A percentile compares a stretch with the other conserved stretches of the same genome.
Evolutionary conservation across 2,113 vertebrate species (phyloP).

Genomic region (Illadopsis cleaveri): DNA sequence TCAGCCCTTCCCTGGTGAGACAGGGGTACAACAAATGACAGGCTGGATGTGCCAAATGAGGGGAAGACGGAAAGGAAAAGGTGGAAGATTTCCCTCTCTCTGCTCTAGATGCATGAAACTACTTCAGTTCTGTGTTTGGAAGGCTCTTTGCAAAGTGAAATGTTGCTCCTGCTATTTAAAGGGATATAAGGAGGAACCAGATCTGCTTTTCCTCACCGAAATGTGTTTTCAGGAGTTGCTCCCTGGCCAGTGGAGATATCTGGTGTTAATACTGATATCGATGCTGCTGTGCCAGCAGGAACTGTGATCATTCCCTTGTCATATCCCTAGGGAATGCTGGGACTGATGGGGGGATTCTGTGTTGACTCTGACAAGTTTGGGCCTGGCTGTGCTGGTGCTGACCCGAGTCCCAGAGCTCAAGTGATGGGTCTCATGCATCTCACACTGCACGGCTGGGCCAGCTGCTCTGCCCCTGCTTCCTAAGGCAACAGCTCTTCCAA

Average conservation of each 20-base stretch:
- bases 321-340: neutral
- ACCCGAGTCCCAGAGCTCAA: neutral
- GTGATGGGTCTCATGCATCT: neutral
- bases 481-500: neutral
- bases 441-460: neutral
- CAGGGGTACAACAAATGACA: neutral
- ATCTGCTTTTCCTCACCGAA: neutral
- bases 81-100: neutral
- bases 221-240: neutral
- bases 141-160: neutral
- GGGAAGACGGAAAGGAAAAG: neutral
- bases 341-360: neutral
- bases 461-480: neutral
- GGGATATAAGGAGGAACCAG: neutral
- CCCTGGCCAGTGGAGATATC: neutral
- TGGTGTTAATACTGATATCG: fast-evolving
- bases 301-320: fast-evolving
- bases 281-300: neutral
- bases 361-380: neutral
- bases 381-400: neutral
- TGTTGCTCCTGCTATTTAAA: neutral
- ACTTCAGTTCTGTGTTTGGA: neutral
- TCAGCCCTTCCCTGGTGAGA: neutral
- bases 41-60: neutral
- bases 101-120: neutral